Evolutionary conservation across 2,888 invertebrate genomes (phyloP), one percentile per base, ranked within the genome.

Genomic region (Gari tellinella): DNA sequence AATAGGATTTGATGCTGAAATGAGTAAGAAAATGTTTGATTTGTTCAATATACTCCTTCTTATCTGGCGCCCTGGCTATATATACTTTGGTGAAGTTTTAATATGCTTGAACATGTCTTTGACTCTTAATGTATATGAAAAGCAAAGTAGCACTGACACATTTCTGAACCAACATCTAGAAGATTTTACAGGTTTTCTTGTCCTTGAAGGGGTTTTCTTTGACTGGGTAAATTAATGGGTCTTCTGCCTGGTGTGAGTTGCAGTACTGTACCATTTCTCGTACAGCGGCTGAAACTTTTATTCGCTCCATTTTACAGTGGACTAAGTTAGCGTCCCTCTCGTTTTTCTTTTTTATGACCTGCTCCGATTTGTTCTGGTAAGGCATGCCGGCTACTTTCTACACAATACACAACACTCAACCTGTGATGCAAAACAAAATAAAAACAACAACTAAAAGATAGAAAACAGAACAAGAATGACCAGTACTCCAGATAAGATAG

Each of bases 161-260:
- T 31, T 7, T 7, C 31, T 31, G 31, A 31, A 31, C 31, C 31
- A 31, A 31, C 5, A 37, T 76, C 82, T 79, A 90, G 56, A 90
- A 69, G 67, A 90, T 85, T 19, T 72, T 67, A 77, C 91, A 91
- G 10, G 73, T 64, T 72, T 83, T 87, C 82, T 89, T 90, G 38
- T 89, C 89, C 66, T 88, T 89, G 77, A 91, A 91, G 5, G 90
- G 91, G 56, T 91, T 91, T 19, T 89, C 89, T 70, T 87, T 89
- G 25, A 88, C 84, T 14, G 90, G 90, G 70, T 81, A 75, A 19
- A 90, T 84, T 15, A 91, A 82, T 2, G 86, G 87, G 66, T 91
- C 91, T 19, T 77, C 75, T 17, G 70, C 56, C 53, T 81, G 61
- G 55, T 86, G 74, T 12, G 69, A 58, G 19, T 83, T 69, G 69